A percentile compares a stretch with the other conserved stretches of the same genome.
These are phyloP conservation scores for Parazoanthus swiftii DNA, from an alignment of 92 coral and sea anemone genomes.

Conservation along the genomic window DNA sequence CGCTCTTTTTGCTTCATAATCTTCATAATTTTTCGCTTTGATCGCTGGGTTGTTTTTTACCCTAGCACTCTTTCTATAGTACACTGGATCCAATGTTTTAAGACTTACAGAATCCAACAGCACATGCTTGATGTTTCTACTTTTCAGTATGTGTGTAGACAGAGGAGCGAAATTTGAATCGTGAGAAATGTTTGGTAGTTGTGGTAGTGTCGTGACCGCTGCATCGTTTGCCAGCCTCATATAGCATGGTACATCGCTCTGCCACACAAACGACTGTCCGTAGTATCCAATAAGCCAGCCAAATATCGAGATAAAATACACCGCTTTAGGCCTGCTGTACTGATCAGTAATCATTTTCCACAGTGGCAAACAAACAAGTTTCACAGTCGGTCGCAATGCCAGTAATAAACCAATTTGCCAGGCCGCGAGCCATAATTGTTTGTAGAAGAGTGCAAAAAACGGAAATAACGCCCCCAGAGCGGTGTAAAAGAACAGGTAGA, in stretches of 20 bases:
- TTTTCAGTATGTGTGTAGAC: not conserved
- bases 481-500: slow-evolving; percentile 87
- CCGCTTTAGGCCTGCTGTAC: slow-evolving; percentile 76
- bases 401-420: slow-evolving; percentile 80
- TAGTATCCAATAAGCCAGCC: slow-evolving; percentile 88
- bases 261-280: slow-evolving; percentile 80
- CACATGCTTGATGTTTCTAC: not conserved
- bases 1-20: slow-evolving; percentile 1
- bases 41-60: not conserved
- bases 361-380: slow-evolving; percentile 78
- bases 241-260: slow-evolving; percentile 65
- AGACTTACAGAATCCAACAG: not conserved
- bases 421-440: slow-evolving; percentile 84
- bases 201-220: not conserved
- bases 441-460: slow-evolving; percentile 79
- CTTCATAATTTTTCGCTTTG: not conserved
- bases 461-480: slow-evolving; percentile 85
- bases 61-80: not conserved
- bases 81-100: not conserved
- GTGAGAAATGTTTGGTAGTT: not conserved
- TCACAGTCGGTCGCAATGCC: slow-evolving; percentile 83
- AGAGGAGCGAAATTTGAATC: not conserved
- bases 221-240: not conserved
- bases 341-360: slow-evolving; percentile 87
- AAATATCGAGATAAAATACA: slow-evolving; percentile 82